Conservation (phyloP, 2,888 invertebrate species). For the Aphidius colemani region DNA sequence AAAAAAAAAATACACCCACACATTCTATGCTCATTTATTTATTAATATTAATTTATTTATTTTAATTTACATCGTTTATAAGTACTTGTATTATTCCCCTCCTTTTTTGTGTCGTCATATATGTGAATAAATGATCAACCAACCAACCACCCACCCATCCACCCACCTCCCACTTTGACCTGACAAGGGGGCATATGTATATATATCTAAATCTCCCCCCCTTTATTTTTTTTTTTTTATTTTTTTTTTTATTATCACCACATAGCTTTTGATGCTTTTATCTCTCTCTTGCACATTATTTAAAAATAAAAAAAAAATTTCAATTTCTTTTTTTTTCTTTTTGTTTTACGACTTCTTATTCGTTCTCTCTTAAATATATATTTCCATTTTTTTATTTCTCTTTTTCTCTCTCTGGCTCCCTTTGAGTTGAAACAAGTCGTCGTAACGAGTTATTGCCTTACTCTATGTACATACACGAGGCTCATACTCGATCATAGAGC, state of each 20-base stretch:
- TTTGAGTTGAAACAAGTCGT: constrained; percentile 7
- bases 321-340: constrained; percentile 24
- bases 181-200: too few relatives aligned
- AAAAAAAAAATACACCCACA: too few relatives aligned
- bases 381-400: constrained; percentile 1
- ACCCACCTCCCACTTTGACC: constrained; percentile 9
- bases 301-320: constrained; percentile 19
- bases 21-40: background rate
- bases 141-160: too few relatives aligned
- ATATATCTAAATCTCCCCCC: background rate
- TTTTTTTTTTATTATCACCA: constrained; percentile 32
- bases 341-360: constrained; percentile 8
- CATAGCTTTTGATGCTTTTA: constrained; percentile 30
- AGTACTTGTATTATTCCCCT: constrained; percentile 8
- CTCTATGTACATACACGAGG: constrained; percentile 46
- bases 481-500: constrained; percentile 49
- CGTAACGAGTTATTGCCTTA: constrained; percentile 31
- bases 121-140: too few relatives aligned
- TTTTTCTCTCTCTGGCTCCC: constrained; percentile 31
- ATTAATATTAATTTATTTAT: background rate
- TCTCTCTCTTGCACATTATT: constrained; percentile 28
- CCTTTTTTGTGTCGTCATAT: constrained; percentile 11
- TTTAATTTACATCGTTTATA: background rate
- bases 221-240: constrained; percentile 36
- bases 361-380: constrained; percentile 11